Base-by-base conservation (phyloP, 2,888 invertebrate genomes). In the Thumatha senex region DNA sequence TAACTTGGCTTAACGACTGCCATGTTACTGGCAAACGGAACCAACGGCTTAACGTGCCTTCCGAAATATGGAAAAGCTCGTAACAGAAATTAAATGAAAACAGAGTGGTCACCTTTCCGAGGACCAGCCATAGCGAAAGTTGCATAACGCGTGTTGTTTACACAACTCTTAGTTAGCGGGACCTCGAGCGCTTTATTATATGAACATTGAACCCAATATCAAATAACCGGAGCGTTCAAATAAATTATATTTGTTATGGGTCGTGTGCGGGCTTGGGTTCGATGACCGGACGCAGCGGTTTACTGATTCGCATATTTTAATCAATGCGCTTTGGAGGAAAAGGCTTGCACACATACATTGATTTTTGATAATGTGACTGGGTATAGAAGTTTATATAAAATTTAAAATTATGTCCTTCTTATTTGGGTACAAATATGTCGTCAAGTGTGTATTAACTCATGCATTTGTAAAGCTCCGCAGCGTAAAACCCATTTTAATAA, bases 211-310 rank as follows among this genome's bases (percentile, higher is more conserved):
- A 24, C 18, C 18, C 18, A 5, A 24, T 24, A 24, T 24, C 5
- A 24, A 24, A 5, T 24, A 24, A 24, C 18, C 41, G 10, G n/a
- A 13, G 35, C 51, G 46, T 43, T 31, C 38, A 51, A n/a, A 50
- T 56, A 46, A 48, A 48, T 48, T 44, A 14, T 44, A 56, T 56
- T 55, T 14, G 52, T 50, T 40, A 48, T 7, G 39, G 39, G 11
- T 39, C 39, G 39, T 14, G 36, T 38, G 48, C 49, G 56, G 41
- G 47, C 33, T 42, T 33, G 56, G 45, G 63, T 63, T 67, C 63
- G 50, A 47, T 50, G 67, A 51, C 63, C 67, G 56, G 56, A 8
- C 11, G 40, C 46, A 7, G 51, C 40, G 41, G 49, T 62, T 57
- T 56, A 40, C 31, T 66, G 62, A 49, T 33, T 33, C 39, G 48